phyloP scores from a whole-genome alignment of 2,113 vertebrate genomes.

The Rhadina sibilatrix region DNA sequence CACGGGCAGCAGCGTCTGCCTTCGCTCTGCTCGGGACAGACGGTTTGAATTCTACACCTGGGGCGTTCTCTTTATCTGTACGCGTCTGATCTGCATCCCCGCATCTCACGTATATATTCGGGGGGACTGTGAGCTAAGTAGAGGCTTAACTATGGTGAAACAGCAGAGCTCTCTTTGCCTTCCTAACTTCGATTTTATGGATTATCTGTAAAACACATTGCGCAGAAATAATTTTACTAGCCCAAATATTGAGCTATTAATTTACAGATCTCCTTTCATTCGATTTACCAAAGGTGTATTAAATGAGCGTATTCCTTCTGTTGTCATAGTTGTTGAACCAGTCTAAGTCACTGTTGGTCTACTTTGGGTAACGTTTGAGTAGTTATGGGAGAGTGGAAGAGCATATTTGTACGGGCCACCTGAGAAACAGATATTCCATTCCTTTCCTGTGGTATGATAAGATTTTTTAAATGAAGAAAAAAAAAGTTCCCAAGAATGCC shows the following conservation, averaged over 20 bases:
- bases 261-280: not conserved
- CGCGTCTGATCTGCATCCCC: not conserved
- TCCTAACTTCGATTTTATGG: not conserved
- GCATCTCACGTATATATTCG: fast-evolving
- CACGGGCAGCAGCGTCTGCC: fast-evolving
- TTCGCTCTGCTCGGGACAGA: not conserved
- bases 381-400: not conserved
- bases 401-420: not conserved
- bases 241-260: not conserved
- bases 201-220: not conserved
- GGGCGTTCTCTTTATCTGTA: not conserved
- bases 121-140: too few relatives aligned
- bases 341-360: not conserved
- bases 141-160: not conserved
- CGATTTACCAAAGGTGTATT: not conserved
- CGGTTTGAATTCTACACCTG: not conserved
- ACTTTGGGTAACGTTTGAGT: not conserved
- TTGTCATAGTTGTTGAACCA: not conserved
- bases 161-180: not conserved
- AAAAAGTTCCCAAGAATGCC: not conserved
- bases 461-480: not conserved
- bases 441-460: not conserved
- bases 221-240: not conserved
- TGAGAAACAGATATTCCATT: not conserved
- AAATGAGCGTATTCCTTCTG: not conserved